phyloP scores from a whole-genome alignment of 2,888 invertebrate species.

The Chironomus tentans region DNA sequence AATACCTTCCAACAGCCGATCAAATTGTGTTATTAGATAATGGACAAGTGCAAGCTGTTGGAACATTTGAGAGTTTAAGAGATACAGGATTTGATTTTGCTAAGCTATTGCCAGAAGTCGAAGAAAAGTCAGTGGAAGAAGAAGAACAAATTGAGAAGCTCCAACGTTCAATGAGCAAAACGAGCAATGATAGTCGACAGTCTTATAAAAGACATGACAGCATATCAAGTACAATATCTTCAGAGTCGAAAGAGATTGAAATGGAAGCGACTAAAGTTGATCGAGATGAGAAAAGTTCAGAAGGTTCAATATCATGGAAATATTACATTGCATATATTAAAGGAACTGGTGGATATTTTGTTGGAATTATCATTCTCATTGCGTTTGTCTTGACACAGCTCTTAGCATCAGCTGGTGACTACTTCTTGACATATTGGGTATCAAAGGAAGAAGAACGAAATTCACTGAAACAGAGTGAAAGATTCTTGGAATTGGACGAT shows the following conservation, averaged over 20 bases:
- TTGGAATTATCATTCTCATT: conserved; percentile 50
- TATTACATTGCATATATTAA: conserved; percentile 60
- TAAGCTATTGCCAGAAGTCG: conserved; percentile 49
- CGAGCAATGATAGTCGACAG: conserved; percentile 29
- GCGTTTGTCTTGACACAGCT: conserved; percentile 59
- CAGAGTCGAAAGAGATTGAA: conserved; percentile 21
- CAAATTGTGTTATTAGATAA: conserved; percentile 43
- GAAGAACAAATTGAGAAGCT: conserved; percentile 32
- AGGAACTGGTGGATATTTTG: conserved; percentile 58
- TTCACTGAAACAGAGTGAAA: neutral
- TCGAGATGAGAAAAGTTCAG: conserved; percentile 47
- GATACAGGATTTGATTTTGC: conserved; percentile 71
- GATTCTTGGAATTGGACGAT: neutral
- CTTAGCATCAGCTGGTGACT: conserved; percentile 65
- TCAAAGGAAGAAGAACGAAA: conserved; percentile 45
- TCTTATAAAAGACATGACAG: conserved; percentile 35
- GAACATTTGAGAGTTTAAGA: conserved; percentile 61
- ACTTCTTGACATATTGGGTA: conserved; percentile 70
- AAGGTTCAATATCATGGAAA: conserved; percentile 51
- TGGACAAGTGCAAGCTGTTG: conserved; percentile 48
- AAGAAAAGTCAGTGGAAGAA: neutral
- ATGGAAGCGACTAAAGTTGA: conserved; percentile 35
- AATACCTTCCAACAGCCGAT: conserved; percentile 62
- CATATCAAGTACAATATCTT: conserved; percentile 31
- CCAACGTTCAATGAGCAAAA: conserved; percentile 30